Evolutionary conservation across 30 jellyfish, hydroid and myxozoan genomes (phyloP).

Genomic region (Cassiopea xamachana): DNA sequence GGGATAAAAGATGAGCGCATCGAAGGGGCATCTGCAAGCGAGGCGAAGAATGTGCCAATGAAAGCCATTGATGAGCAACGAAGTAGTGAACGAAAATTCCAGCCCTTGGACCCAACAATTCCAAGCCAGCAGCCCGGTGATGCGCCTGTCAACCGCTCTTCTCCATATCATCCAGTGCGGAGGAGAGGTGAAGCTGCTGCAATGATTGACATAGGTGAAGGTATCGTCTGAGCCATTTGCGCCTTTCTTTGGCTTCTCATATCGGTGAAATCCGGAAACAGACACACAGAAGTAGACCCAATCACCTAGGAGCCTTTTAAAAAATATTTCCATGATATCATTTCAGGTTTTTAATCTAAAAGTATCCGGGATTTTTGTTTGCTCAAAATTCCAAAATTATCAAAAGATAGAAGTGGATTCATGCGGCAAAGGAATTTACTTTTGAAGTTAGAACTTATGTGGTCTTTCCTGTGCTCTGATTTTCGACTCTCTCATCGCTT

Average conservation of each 20-base stretch:
- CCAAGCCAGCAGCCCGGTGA: slow-evolving; percentile 53
- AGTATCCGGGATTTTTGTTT: neutral
- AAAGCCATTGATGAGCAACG: slow-evolving; percentile 38
- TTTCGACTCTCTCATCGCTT: neutral
- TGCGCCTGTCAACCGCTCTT: slow-evolving; percentile 35
- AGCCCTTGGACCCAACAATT: slow-evolving; percentile 40
- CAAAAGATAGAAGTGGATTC: neutral
- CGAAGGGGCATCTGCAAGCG: slow-evolving; percentile 56
- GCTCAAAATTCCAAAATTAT: neutral
- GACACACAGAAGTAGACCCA: neutral
- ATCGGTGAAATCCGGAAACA: neutral
- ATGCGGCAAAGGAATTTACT: neutral
- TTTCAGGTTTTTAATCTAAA: neutral
- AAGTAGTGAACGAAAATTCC: slow-evolving; percentile 50
- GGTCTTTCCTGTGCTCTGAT: neutral
- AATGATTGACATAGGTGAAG: slow-evolving; percentile 98
- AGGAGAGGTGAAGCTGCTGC: slow-evolving; percentile 99
- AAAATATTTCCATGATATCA: too few relatives aligned
- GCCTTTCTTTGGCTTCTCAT: neutral
- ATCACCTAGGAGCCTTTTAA: too few relatives aligned
- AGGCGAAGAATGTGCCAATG: slow-evolving; percentile 8
- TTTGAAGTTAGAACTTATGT: neutral
- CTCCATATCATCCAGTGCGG: slow-evolving; percentile 95
- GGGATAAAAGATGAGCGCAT: slow-evolving; percentile 38
- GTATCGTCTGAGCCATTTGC: slow-evolving; percentile 46